phyloP scores from a whole-genome alignment of 1,140 invertebrate species.

The Zaprionus africanus region DNA sequence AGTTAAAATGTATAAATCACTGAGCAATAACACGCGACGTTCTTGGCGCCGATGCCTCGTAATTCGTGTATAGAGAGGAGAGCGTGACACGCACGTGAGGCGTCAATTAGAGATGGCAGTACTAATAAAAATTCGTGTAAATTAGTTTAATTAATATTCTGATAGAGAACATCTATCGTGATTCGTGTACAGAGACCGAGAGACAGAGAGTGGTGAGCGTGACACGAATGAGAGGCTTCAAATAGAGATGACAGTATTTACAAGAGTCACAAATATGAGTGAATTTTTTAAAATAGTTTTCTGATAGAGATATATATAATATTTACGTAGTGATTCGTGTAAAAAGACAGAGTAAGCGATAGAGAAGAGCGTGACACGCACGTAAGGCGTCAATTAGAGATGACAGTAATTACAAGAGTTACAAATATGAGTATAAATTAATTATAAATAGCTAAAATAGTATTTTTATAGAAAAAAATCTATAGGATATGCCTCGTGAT shows the following conservation, averaged over 20 bases:
- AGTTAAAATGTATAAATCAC: slow-evolving; percentile 49
- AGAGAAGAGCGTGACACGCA: too few relatives aligned
- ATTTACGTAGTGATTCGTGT: too few relatives aligned
- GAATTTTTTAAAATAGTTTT: too few relatives aligned
- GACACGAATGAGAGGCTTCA: not conserved
- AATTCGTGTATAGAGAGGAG: slow-evolving; percentile 13
- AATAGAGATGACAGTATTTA: not conserved
- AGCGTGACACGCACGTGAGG: slow-evolving; percentile 18
- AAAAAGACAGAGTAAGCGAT: too few relatives aligned
- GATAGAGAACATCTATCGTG: not conserved
- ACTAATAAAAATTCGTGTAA: rapidly evolving
- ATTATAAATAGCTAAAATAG: too few relatives aligned
- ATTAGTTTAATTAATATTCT: too few relatives aligned
- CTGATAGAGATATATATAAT: too few relatives aligned
- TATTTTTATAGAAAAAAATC: too few relatives aligned
- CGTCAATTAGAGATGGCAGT: not conserved
- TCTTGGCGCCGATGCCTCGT: slow-evolving; percentile 23
- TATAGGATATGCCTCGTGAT: slow-evolving; percentile 10
- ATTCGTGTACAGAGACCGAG: not conserved
- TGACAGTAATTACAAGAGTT: too few relatives aligned
- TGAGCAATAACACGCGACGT: slow-evolving; percentile 50
- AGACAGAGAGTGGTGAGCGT: slow-evolving; percentile 8
- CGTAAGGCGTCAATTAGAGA: too few relatives aligned
- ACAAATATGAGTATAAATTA: too few relatives aligned
- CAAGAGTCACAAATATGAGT: not conserved